Evolutionary conservation across 2,113 vertebrate species (phyloP).

Genomic region (Mus musculus): GRCm39 chr6:99175501-99176000

Average conservation of each 20-base stretch:
- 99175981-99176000: not conserved
- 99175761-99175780: not conserved
- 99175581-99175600: not conserved
- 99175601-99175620: accelerated
- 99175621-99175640: not conserved
- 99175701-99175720: conserved; percentile 57
- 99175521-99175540: not conserved
- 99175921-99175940: not conserved
- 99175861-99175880: conserved; percentile 21
- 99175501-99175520: not conserved
- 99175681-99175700: not conserved
- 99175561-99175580: not conserved
- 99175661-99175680: not conserved
- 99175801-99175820: not conserved
- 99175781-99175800: conserved; percentile 13
- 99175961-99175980: not conserved
- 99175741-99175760: conserved; percentile 49
- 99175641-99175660: not conserved
- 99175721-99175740: conserved; percentile 34
- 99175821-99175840: not conserved
- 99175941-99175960: not conserved
- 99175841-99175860: conserved; percentile 42
- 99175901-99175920: conserved; percentile 23
- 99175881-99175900: conserved; percentile 31
- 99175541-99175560: not conserved